phyloP scores from a whole-genome alignment of 64 coral and sea anemone species.

The Orbicella faveolata region DNA sequence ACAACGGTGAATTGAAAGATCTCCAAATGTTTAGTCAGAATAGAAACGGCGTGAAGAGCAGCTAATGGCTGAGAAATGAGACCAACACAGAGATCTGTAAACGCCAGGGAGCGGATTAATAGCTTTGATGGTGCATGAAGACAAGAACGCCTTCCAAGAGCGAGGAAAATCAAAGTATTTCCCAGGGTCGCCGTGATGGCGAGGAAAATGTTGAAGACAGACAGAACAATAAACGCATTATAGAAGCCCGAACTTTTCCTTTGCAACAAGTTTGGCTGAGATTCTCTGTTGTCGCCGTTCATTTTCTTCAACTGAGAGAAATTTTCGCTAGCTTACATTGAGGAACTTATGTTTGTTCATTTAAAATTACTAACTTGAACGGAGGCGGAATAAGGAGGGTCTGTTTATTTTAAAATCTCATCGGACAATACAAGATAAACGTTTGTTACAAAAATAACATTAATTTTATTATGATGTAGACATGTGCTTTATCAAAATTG shows the following conservation, averaged over 20 bases:
- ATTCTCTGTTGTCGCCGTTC: background rate
- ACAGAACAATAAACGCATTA: background rate
- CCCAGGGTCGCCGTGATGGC: background rate
- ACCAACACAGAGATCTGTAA: background rate
- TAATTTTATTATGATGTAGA: no score
- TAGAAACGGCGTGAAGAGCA: background rate
- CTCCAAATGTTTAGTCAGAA: background rate
- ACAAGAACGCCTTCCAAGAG: background rate
- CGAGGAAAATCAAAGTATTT: background rate
- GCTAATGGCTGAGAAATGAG: background rate
- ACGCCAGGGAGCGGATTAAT: background rate
- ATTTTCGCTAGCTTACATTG: background rate
- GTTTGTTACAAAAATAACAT: no score
- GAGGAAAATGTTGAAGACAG: background rate
- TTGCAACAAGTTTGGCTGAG: background rate
- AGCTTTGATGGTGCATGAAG: background rate
- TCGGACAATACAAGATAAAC: no score
- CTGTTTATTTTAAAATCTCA: no score
- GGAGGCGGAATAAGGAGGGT: no score
- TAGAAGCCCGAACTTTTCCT: background rate
- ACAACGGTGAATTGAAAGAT: background rate
- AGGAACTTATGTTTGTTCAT: no score
- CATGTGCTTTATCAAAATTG: no score
- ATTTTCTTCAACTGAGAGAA: background rate
- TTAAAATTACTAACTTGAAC: no score